Base-by-base conservation (phyloP, 2,797 vertebrate genomes). In the Eidolon dupreanum region DNA sequence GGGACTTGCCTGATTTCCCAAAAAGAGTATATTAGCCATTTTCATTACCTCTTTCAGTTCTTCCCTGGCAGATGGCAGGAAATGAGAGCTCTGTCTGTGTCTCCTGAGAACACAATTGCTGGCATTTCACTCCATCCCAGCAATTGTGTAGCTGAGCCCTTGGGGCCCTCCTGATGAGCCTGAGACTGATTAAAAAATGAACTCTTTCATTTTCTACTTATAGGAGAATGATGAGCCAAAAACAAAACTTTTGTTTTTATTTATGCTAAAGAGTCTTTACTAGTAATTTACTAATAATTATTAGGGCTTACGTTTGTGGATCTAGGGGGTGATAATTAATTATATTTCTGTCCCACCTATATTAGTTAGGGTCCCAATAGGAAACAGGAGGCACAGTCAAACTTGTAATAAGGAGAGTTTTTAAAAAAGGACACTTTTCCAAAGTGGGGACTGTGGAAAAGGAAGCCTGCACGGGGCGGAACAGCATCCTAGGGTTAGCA, bases 11-110 rank as follows among this genome's bases (percentile, higher is more conserved):
- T 95, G 85, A 95, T 94, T 94, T 77, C 94, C 90, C 66, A 20
- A 91, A 97, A 97, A 96, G 88, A 96, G 91, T 93, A 96, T 97
- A 94, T 97, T 90, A 94, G 73, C 96, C 96, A 31, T 96, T 97
- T 95, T 89, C 93, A 93, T 95, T 92, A 74, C 57, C 59, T 89
- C 57, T 96, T 94, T 53, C 70, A 96, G 3, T 49, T 66, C 89
- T 82, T 93, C 75, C 41, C 89, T 81, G 66, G 91, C 94, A 97
- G 95, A 93, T 85, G 89, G 89, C 31, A 73, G 84, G 74, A 89
- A 79, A 90, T 57, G 75, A 92, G 89, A 96, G 36, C 55, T 51
- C 90, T 46, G 57, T 86, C 46, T 88, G 22, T 63, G 73, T 87
- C 94, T 85, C 78, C n/a, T 6, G 87, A 91, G 90, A 91, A 86